Conservation (phyloP, 2,797 vertebrate species). For the Enteromius viviparus region DNA sequence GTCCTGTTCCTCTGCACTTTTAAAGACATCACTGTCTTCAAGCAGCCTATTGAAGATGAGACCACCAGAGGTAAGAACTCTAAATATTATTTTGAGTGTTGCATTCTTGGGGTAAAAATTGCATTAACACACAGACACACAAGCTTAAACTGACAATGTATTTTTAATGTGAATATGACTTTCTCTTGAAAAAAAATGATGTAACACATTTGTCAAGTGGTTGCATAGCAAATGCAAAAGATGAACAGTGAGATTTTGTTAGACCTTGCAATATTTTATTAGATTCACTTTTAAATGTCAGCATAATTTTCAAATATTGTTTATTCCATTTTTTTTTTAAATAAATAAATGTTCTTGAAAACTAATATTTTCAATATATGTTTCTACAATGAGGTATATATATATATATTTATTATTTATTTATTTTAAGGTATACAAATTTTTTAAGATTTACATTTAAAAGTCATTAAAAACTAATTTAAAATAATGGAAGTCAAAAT, state of each 20-base stretch:
- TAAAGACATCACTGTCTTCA: slow-evolving; percentile 98
- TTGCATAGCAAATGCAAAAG: neutral
- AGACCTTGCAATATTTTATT: neutral
- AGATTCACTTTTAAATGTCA: neutral
- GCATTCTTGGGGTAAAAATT: neutral
- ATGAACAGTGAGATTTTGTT: neutral
- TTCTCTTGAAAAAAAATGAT: neutral
- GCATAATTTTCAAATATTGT: neutral
- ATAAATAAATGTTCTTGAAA: neutral
- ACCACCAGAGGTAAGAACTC: slow-evolving; percentile 86
- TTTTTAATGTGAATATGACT: neutral
- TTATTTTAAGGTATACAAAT: neutral
- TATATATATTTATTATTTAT: neutral
- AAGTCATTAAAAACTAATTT: neutral
- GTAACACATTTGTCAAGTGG: neutral
- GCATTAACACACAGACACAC: neutral
- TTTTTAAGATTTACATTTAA: neutral
- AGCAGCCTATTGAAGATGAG: slow-evolving; percentile 97
- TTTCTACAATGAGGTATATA: neutral
- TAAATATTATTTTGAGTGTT: neutral
- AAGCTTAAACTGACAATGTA: neutral
- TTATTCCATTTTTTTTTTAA: neutral
- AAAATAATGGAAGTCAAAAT: neutral
- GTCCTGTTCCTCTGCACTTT: slow-evolving; percentile 98
- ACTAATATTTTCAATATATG: neutral